phyloP scores from a whole-genome alignment of 2,888 invertebrate species.

The Lasioglossum morio region DNA sequence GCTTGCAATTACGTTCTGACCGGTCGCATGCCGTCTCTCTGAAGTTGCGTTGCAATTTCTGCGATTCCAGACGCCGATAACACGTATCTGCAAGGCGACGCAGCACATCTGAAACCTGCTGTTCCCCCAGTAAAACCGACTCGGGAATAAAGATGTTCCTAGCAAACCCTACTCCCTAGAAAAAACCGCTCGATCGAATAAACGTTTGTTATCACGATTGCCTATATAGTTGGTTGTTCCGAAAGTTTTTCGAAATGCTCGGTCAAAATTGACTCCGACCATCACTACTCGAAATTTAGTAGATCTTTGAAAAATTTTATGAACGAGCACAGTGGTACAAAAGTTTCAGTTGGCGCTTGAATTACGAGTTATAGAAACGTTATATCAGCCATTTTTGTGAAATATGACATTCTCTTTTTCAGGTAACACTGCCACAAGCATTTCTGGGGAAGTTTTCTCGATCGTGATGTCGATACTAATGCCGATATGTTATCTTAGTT shows the following conservation, averaged over 20 bases:
- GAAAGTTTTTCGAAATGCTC: no score
- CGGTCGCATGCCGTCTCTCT: slow-evolving; percentile 47
- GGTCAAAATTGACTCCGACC: no score
- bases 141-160: slow-evolving; percentile 11
- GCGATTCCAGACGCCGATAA: slow-evolving; percentile 60
- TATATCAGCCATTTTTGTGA: no score
- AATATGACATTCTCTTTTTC: slow-evolving; percentile 32
- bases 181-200: background rate
- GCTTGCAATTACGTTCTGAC: slow-evolving; percentile 57
- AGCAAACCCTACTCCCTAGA: background rate
- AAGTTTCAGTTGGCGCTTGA: background rate
- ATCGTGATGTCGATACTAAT: slow-evolving; percentile 2
- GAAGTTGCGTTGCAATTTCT: slow-evolving; percentile 61
- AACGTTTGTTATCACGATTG: background rate
- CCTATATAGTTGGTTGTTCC: no score
- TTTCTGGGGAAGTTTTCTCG: slow-evolving; percentile 2
- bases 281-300: no score
- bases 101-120: slow-evolving; percentile 20
- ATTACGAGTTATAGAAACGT: background rate
- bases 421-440: slow-evolving; percentile 25
- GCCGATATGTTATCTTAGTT: background rate
- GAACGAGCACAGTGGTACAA: background rate
- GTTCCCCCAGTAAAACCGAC: background rate
- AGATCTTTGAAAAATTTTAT: background rate
- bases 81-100: slow-evolving; percentile 25